phyloP scores from a whole-genome alignment of 2,113 vertebrate species.

The Hucho hucho region DNA sequence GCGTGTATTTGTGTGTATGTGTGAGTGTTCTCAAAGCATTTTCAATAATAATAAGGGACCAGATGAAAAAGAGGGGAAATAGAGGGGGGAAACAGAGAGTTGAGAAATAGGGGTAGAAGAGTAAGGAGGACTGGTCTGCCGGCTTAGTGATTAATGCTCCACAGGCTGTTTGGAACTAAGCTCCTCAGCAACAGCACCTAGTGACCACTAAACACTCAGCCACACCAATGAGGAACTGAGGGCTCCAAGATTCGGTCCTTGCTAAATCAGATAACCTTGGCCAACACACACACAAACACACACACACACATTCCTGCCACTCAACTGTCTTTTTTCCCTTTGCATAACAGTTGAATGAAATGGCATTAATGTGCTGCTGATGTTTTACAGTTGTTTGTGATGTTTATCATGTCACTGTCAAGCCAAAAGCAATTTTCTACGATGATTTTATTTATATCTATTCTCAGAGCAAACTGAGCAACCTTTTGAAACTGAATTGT shows the following conservation, averaged over 20 bases:
- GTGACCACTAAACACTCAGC: not conserved
- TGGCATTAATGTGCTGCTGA: too few relatives aligned
- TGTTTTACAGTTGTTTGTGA: too few relatives aligned
- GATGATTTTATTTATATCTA: too few relatives aligned
- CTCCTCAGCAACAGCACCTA: not conserved
- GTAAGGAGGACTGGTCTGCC: not conserved
- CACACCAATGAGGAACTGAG: not conserved
- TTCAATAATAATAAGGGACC: not conserved
- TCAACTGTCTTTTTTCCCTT: too few relatives aligned
- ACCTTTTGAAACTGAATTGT: too few relatives aligned
- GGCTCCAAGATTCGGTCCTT: not conserved
- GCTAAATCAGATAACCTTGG: not conserved
- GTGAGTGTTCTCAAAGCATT: not conserved
- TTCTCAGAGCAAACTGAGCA: too few relatives aligned
- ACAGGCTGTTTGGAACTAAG: not conserved
- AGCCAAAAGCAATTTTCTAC: too few relatives aligned
- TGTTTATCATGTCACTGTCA: too few relatives aligned
- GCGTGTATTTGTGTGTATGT: not conserved
- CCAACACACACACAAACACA: not conserved
- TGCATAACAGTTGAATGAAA: too few relatives aligned
- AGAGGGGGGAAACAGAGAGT: not conserved
- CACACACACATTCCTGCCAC: not conserved
- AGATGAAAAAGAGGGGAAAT: not conserved
- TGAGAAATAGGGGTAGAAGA: not conserved
- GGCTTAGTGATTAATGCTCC: slow-evolving; percentile 3